These are phyloP conservation scores for Melanaphis sacchari DNA, from an alignment of 1,140 invertebrate species.

Conservation along the genomic window DNA sequence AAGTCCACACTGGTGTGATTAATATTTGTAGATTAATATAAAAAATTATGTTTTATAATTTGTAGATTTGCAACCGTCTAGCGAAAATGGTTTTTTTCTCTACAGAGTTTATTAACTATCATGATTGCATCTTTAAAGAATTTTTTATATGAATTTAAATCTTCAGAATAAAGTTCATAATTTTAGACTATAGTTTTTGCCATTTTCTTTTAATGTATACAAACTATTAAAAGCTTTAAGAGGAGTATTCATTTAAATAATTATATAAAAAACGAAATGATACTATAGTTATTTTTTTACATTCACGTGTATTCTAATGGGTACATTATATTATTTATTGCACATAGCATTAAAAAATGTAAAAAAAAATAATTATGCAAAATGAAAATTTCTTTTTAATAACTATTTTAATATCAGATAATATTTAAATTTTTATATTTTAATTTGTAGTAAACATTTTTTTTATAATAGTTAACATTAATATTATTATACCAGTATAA, in stretches of 20 bases:
- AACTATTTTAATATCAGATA: background rate
- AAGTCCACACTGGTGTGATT: background rate
- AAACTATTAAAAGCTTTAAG: background rate
- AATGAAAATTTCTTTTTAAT: background rate
- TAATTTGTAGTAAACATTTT: background rate
- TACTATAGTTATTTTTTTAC: background rate
- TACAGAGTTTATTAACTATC: background rate
- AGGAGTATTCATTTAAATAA: background rate
- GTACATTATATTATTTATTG: background rate
- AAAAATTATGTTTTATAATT: background rate
- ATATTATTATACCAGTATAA: background rate
- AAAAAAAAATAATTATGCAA: background rate
- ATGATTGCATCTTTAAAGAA: background rate
- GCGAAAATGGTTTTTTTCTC: background rate
- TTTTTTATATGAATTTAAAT: background rate
- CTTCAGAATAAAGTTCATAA: background rate
- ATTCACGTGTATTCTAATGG: background rate
- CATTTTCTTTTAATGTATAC: background rate
- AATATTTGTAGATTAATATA: constrained; percentile 3
- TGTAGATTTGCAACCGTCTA: background rate
- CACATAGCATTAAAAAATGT: background rate
- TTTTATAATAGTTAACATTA: background rate
- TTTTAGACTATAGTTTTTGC: background rate
- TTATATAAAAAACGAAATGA: background rate
- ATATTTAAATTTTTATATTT: background rate